These are phyloP conservation scores for Pteria penguin DNA, from an alignment of 2,888 invertebrate genomes.

Conservation along the genomic window DNA sequence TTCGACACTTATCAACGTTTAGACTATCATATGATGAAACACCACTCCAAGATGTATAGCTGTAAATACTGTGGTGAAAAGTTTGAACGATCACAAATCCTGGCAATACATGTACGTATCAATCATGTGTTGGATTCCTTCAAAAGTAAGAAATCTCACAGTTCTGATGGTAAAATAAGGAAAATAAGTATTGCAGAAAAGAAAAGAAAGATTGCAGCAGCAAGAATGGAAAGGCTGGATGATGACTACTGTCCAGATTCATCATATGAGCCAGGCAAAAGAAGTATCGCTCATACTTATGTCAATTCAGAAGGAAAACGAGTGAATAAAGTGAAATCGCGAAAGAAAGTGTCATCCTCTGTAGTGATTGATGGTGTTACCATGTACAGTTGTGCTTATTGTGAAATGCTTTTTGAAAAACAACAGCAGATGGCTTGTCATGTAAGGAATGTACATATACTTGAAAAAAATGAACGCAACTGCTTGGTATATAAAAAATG, in stretches of 20 bases:
- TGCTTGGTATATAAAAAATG: background rate
- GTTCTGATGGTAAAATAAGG: background rate
- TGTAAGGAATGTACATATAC: conserved; percentile 30
- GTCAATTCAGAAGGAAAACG: conserved; percentile 7
- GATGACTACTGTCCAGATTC: no score
- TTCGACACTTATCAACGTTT: background rate
- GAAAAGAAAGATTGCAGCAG: background rate
- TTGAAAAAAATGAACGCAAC: background rate
- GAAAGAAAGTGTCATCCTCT: background rate
- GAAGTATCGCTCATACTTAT: background rate
- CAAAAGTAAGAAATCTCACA: background rate
- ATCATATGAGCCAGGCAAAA: no score
- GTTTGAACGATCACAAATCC: conserved; percentile 31
- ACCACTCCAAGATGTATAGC: conserved; percentile 24
- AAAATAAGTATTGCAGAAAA: background rate
- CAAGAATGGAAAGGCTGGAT: background rate
- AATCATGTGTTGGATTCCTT: conserved; percentile 6
- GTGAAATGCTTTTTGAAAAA: conserved; percentile 24
- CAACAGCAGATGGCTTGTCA: conserved; percentile 34
- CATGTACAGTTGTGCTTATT: conserved; percentile 22
- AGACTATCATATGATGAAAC: conserved; percentile 3
- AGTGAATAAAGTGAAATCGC: conserved; percentile 1
- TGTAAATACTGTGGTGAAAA: conserved; percentile 34
- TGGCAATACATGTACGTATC: conserved; percentile 34
- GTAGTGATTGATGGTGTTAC: background rate